These are phyloP conservation scores for Metaphire vulgaris DNA, from an alignment of 1,140 invertebrate species.

Conservation along the genomic window DNA sequence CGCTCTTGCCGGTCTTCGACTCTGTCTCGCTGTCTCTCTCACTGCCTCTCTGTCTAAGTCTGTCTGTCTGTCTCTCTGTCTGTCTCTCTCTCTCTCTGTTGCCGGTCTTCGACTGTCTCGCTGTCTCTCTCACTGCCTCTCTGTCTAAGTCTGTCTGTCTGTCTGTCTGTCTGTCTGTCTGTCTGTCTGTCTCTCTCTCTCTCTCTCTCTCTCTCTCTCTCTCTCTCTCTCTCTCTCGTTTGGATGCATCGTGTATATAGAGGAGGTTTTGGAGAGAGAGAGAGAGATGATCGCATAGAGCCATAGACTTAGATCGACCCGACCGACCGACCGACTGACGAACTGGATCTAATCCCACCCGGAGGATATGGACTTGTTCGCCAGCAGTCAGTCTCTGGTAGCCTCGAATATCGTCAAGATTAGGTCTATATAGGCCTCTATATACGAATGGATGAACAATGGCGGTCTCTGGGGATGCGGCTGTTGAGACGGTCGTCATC, in stretches of 20 bases:
- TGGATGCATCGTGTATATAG: no score
- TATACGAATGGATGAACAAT: no score
- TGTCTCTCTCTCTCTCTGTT: not conserved
- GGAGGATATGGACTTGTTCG: no score
- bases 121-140: not conserved
- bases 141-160: slow-evolving; percentile 1
- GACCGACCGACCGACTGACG: not conserved
- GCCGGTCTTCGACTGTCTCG: not conserved
- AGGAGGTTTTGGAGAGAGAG: no score
- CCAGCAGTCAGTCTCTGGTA: no score
- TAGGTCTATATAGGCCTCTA: no score
- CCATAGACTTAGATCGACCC: not conserved
- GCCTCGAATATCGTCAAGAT: no score
- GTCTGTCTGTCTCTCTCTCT: not conserved
- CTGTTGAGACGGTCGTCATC: no score
- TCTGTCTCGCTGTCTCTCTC: not conserved
- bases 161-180: slow-evolving; percentile 1
- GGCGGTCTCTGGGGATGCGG: no score
- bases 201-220: no score
- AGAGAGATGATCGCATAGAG: not conserved
- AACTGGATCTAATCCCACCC: no score
- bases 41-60: not conserved
- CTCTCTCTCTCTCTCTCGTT: no score
- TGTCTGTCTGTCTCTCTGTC: not conserved
- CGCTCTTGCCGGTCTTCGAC: not conserved